Evolutionary conservation across 2,888 invertebrate species (phyloP), one percentile per base, ranked within the genome.

Genomic region (Cephus pulcher): DNA sequence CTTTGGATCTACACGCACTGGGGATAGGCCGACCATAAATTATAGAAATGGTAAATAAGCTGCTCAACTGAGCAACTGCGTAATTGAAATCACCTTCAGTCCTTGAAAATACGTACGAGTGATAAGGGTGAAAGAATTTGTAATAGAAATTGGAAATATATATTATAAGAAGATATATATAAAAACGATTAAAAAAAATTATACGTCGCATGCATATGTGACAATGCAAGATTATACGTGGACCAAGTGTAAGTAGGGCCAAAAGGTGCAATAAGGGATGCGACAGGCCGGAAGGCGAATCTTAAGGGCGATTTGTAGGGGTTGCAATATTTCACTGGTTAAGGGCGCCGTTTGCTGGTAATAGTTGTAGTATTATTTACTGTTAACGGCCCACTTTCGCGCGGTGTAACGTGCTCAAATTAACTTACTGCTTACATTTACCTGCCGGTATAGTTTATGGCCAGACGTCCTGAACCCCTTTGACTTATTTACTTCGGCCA

Each of bases 281-380:
- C 56, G 56, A 23, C 56, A 23, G 56, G 56, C 23, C 56, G 56
- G 56, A 56, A 56, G 56, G 56, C 56, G 73, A 83, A 81, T 83
- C 84, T 82, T 83, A 83, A 83, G 82, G 79, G 82, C 84, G 84
- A 86, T 85, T 85, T 84, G 84, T 84, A 86, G 84, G 83, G 81
- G 85, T 56, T 81, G 82, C 83, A 84, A 82, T 85, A 87, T 84
- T 84, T 85, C 81, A 86, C 80, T 79, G 79, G 81, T 56, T 79
- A 82, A 83, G 81, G 79, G 83, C 81, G 81, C 82, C 83, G 79
- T 83, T 85, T 79, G 81, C 78, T 75, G 82, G 85, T 86, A 87
- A 88, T 87, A 86, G 85, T 87, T 86, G 81, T 83, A 86, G 86
- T 88, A 87, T 89, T 89, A 90, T 90, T 90, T 88, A 89, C 86